Conservation (phyloP, 2,797 vertebrate species). For the Gymnoscopelus braueri region DNA sequence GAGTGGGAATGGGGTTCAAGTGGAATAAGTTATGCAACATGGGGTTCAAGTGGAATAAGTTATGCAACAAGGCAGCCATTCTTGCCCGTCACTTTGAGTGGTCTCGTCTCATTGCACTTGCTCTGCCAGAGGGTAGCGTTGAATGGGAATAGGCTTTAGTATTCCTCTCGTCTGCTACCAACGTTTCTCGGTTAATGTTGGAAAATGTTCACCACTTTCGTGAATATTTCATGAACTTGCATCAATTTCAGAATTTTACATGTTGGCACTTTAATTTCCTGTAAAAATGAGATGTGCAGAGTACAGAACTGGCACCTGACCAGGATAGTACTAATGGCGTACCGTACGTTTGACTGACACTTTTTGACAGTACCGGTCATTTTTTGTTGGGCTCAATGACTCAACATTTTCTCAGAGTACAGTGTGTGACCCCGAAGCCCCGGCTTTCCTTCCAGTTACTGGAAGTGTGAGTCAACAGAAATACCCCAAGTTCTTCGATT, state of each 20-base stretch:
- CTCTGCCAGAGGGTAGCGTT: slow-evolving; percentile 26
- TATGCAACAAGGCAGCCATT: slow-evolving; percentile 4
- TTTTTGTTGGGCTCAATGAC: slow-evolving; percentile 16
- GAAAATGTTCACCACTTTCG: slow-evolving; percentile 54
- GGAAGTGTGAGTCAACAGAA: slow-evolving; percentile 31
- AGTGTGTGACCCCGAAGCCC: slow-evolving; percentile 1
- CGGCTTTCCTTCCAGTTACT: slow-evolving; percentile 28
- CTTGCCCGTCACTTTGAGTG: slow-evolving; percentile 45
- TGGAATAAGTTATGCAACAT: slow-evolving; percentile 12
- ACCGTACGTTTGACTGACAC: slow-evolving; percentile 30
- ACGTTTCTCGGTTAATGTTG: slow-evolving; percentile 40
- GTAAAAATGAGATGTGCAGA: slow-evolving; percentile 34
- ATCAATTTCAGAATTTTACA: slow-evolving; percentile 67
- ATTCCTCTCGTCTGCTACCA: slow-evolving; percentile 58
- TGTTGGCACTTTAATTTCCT: slow-evolving; percentile 69
- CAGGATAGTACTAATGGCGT: slow-evolving; percentile 39
- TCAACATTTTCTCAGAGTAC: background rate
- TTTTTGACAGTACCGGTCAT: slow-evolving; percentile 29
- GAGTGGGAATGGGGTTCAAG: background rate
- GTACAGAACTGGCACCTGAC: slow-evolving; percentile 43
- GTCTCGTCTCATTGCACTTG: slow-evolving; percentile 38
- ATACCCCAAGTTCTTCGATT: slow-evolving; percentile 25
- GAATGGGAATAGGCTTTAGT: slow-evolving; percentile 45
- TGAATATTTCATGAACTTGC: slow-evolving; percentile 79
- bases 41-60: slow-evolving; percentile 13